Conservation (phyloP, 2,113 vertebrate species). For the Rhipidura dahli region DNA sequence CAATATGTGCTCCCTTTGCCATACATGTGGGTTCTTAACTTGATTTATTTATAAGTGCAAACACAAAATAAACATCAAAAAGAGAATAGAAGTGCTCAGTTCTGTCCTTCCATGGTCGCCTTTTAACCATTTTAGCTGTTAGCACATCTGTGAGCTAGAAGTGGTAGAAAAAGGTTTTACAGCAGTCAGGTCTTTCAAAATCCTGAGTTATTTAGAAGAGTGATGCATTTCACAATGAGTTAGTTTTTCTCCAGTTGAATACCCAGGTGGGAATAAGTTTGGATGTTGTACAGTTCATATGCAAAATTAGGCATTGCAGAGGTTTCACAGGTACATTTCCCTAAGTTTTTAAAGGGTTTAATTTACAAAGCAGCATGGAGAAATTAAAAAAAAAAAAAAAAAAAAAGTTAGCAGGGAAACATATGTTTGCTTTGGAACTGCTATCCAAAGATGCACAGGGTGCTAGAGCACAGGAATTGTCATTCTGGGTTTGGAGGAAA, state of each 20-base stretch:
- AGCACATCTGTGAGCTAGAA: not conserved
- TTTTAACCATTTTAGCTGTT: not conserved
- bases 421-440: not conserved
- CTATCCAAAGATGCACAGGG: not conserved
- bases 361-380: not conserved
- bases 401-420: not conserved
- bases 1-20: not conserved
- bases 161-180: not conserved
- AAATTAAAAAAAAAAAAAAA: not conserved
- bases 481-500: not conserved
- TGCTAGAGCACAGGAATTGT: not conserved
- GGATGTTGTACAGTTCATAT: not conserved
- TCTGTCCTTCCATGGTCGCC: not conserved
- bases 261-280: not conserved
- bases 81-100: not conserved
- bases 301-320: not conserved
- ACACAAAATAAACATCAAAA: not conserved
- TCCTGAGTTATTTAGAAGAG: not conserved
- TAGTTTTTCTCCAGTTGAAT: not conserved
- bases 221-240: not conserved
- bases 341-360: not conserved
- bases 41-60: not conserved
- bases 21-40: accelerated
- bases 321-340: not conserved
- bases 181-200: not conserved